Percentiles rank a stretch among this genome's conserved stretches.
These are phyloP conservation scores for Eumerus sabulonum DNA, from an alignment of 2,888 invertebrate genomes.

Conservation along the genomic window DNA sequence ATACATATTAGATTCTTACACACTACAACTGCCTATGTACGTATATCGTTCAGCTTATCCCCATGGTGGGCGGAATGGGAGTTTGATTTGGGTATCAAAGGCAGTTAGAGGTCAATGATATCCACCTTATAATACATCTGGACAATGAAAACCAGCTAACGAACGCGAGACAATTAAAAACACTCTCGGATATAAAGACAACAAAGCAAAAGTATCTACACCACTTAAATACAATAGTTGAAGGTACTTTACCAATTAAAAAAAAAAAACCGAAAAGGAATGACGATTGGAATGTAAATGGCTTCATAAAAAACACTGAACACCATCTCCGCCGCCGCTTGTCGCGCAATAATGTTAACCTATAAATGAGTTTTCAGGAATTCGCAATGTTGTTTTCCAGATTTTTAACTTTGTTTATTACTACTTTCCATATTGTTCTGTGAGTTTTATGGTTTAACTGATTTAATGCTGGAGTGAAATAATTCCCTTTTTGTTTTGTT, in stretches of 20 bases:
- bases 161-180: slow-evolving; percentile 43
- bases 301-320: slow-evolving; percentile 52
- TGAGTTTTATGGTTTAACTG: slow-evolving; percentile 52
- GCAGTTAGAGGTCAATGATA: slow-evolving; percentile 16
- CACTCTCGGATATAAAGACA: slow-evolving; percentile 9
- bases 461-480: slow-evolving; percentile 52
- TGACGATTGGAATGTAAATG: slow-evolving; percentile 60
- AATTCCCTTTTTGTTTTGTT: slow-evolving; percentile 27
- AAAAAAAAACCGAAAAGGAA: slow-evolving; percentile 19
- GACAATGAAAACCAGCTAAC: too few relatives aligned
- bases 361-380: slow-evolving; percentile 57
- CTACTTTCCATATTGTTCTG: slow-evolving; percentile 24
- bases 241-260: slow-evolving; percentile 35
- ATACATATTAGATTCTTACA: too few relatives aligned
- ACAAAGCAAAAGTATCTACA: slow-evolving; percentile 6
- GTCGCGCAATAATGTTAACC: slow-evolving; percentile 34
- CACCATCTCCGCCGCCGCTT: not conserved
- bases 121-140: too few relatives aligned
- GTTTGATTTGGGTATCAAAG: not conserved
- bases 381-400: slow-evolving; percentile 41
- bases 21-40: too few relatives aligned
- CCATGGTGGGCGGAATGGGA: not conserved
- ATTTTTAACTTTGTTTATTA: slow-evolving; percentile 29
- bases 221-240: slow-evolving; percentile 45
- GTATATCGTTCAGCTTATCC: too few relatives aligned